A percentile compares a stretch with the other conserved stretches of the same genome.
phyloP scores from a whole-genome alignment of 2,888 invertebrate genomes.

The Prosopocoilus inquinatus region DNA sequence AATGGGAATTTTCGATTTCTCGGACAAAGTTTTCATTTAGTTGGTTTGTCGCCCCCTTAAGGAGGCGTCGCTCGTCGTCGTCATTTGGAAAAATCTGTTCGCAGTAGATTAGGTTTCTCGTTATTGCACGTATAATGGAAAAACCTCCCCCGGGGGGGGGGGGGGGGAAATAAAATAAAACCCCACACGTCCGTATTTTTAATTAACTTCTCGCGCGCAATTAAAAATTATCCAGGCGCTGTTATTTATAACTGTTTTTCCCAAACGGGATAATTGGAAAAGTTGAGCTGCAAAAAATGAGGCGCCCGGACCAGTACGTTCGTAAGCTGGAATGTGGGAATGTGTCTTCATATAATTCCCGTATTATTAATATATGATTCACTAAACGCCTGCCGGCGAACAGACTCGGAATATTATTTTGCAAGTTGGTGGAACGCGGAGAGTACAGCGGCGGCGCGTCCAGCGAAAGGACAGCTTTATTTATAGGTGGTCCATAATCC shows the following conservation, averaged over 20 bases:
- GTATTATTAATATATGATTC: constrained; percentile 1
- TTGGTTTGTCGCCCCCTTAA: background rate
- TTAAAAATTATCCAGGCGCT: background rate
- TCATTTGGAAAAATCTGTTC: background rate
- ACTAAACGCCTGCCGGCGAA: background rate
- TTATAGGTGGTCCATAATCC: constrained; percentile 20
- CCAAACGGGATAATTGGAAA: constrained; percentile 1
- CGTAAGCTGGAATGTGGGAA: background rate
- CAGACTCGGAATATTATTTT: constrained; percentile 2
- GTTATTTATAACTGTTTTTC: constrained; percentile 3
- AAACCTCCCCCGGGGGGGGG: too few species aligned
- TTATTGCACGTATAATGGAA: constrained; percentile 10
- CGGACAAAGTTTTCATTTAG: constrained; percentile 33
- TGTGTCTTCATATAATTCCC: background rate
- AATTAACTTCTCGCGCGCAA: too few species aligned
- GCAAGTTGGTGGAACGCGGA: constrained; percentile 4
- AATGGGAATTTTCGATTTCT: constrained; percentile 35
- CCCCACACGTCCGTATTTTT: too few species aligned
- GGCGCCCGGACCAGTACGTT: background rate
- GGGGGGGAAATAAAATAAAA: too few species aligned
- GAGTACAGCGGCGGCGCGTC: background rate
- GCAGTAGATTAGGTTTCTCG: constrained; percentile 6
- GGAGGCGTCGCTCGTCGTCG: too few species aligned
- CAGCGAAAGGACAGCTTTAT: constrained; percentile 9
- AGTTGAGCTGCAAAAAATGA: background rate